A percentile compares a stretch with the other conserved stretches of the same genome.
Evolutionary conservation across 2,888 invertebrate species (phyloP).

Genomic region (Dicycla oo): DNA sequence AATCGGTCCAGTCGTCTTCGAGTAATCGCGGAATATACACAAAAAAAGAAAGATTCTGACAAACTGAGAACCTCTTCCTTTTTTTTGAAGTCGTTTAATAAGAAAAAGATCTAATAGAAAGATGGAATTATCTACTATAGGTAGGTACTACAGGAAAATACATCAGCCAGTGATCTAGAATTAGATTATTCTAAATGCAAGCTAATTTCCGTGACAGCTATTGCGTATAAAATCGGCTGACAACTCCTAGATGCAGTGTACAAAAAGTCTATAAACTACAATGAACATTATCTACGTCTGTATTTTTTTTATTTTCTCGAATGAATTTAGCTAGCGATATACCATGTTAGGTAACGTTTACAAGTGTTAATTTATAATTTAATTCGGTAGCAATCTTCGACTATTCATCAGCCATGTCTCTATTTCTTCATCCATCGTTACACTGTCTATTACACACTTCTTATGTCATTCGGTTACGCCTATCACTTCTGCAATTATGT

Average conservation of each 20-base stretch:
- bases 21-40: no score
- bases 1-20: no score
- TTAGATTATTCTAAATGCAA: slow-evolving; percentile 20
- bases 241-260: slow-evolving; percentile 3
- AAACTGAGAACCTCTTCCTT: no score
- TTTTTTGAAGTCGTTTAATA: no score
- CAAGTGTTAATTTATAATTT: slow-evolving; percentile 53
- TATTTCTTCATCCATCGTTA: slow-evolving; percentile 51
- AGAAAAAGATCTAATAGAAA: not conserved
- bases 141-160: not conserved
- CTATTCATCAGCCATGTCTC: slow-evolving; percentile 20
- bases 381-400: slow-evolving; percentile 40
- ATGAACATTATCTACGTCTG: not conserved
- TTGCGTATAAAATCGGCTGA: slow-evolving; percentile 34
- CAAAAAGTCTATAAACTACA: slow-evolving; percentile 29
- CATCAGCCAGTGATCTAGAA: slow-evolving; percentile 6
- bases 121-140: no score
- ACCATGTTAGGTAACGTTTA: slow-evolving; percentile 34
- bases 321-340: slow-evolving; percentile 30
- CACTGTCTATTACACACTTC: slow-evolving; percentile 50
- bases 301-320: slow-evolving; percentile 29
- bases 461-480: slow-evolving; percentile 56
- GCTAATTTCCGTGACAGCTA: slow-evolving; percentile 4
- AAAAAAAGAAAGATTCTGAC: no score
- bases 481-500: slow-evolving; percentile 41